Evolutionary conservation across 2,888 invertebrate species (phyloP), one percentile per base, ranked within the genome.

Genomic region (Helleia helle): DNA sequence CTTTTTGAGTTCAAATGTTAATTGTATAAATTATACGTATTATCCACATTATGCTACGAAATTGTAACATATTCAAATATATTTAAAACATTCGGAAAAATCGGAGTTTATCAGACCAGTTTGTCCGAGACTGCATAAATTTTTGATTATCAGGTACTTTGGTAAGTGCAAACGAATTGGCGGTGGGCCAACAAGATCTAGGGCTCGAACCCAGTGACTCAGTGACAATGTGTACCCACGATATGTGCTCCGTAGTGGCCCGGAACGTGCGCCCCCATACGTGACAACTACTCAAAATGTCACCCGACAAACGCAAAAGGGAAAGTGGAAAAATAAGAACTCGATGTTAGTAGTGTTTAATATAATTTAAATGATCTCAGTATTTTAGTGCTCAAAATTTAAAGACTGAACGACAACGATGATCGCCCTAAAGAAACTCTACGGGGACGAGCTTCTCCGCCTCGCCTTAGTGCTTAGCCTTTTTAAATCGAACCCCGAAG

Each of bases 361-460:
- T 42, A 43, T 34, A 55, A 61, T 31, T 26, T 40, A 38, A 44
- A 46, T 71, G 77, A 77, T 76, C 75, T 77, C 75, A 75, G 64
- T 72, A 73, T 66, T 64, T 62, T 67, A 76, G 73, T 72, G 75
- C 76, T 77, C 75, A 75, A 75, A 46, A 44, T 46, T 44, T 40
- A 56, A 52, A 50, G 54, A 54, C 51, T 53, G 52, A 57, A 43
- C 47, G 51, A 38, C 37, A 37, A 45, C 43, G 44, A 94, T 94
- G 94, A 87, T 94, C 77, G 91, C 91, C 56, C 76, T 93, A 56
- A 94, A 94, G 81, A 94, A 94, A 71, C 79, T 93, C 34, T 93
- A 93, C 59, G 89, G 92, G 38, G 93, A 93, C 67, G 94, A 94
- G 83, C 83, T 95, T 59, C 74, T 95, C 50, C 90, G 94, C 69